Percentiles rank a stretch among this genome's conserved stretches.
Evolutionary conservation across 2,888 invertebrate species (phyloP).

Genomic region (Cartodere bifasciata): DNA sequence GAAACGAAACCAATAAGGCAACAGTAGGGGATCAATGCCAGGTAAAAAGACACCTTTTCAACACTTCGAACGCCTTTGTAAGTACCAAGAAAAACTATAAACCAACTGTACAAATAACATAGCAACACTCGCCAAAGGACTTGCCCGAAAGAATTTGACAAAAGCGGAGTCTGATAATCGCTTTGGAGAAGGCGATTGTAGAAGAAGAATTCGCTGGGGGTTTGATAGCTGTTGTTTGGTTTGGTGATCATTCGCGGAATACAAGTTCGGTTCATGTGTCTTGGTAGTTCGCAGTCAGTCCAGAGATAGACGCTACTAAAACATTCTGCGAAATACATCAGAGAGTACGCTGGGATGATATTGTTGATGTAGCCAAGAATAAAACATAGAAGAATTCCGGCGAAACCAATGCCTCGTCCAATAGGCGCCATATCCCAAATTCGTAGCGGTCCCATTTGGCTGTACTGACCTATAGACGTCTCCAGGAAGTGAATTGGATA

Average conservation of each 20-base stretch:
- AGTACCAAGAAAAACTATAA: constrained; percentile 9
- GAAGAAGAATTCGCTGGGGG: constrained; percentile 12
- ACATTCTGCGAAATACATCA: constrained; percentile 35
- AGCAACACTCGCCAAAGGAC: constrained; percentile 11
- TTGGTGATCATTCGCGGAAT: constrained; percentile 10
- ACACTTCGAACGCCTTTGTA: constrained; percentile 10
- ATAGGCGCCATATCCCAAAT: constrained; percentile 39
- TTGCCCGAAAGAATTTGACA: constrained; percentile 7
- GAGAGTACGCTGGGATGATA: constrained; percentile 32
- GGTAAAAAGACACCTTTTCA: constrained; percentile 7
- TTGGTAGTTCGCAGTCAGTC: constrained; percentile 17
- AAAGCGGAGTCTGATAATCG: not conserved
- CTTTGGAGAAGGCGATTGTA: constrained; percentile 9
- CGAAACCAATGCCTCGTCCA: constrained; percentile 36
- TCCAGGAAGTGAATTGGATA: constrained; percentile 38
- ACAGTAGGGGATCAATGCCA: constrained; percentile 9
- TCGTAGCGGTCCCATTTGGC: constrained; percentile 35
- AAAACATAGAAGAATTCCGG: constrained; percentile 32
- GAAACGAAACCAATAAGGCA: constrained; percentile 9
- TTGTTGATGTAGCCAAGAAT: constrained; percentile 33
- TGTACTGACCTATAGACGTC: constrained; percentile 35
- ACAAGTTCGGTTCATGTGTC: constrained; percentile 8
- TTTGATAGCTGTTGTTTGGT: constrained; percentile 1
- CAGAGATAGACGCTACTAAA: constrained; percentile 37
- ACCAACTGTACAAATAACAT: constrained; percentile 10